Conservation (phyloP, 2,797 vertebrate genomes). For the Chromis chromis region DNA sequence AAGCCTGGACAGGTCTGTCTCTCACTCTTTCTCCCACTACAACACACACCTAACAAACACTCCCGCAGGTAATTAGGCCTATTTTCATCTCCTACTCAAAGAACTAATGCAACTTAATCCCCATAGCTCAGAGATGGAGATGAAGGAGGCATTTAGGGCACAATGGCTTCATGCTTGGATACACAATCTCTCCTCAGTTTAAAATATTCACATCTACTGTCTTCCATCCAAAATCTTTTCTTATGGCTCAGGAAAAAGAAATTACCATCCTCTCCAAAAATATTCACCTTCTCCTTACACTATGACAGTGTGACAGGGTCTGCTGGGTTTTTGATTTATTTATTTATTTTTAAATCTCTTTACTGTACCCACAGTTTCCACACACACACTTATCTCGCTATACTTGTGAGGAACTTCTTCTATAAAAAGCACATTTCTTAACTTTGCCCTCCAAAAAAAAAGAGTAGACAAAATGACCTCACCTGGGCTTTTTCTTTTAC, state of each 20-base stretch:
- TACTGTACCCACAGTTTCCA: slow-evolving; percentile 17
- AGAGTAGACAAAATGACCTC: not conserved
- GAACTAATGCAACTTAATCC: slow-evolving; percentile 68
- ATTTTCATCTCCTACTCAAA: slow-evolving; percentile 69
- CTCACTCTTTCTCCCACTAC: not conserved
- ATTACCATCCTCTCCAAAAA: slow-evolving; percentile 25
- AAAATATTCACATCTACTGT: slow-evolving; percentile 42
- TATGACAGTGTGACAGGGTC: slow-evolving; percentile 20
- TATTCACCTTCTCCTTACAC: slow-evolving; percentile 23
- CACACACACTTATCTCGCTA: not conserved
- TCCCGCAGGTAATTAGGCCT: slow-evolving; percentile 68
- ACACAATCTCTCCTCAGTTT: slow-evolving; percentile 38
- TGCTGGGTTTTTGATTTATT: slow-evolving; percentile 11
- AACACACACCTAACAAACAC: slow-evolving; percentile 49
- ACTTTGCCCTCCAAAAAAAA: not conserved
- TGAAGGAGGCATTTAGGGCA: slow-evolving; percentile 29
- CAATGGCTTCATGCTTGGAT: slow-evolving; percentile 59
- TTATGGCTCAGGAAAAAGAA: slow-evolving; percentile 12
- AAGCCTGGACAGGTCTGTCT: slow-evolving; percentile 14
- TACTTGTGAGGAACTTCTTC: slow-evolving; percentile 12
- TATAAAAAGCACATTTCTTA: not conserved
- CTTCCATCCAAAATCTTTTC: not conserved
- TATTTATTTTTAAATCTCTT: not conserved
- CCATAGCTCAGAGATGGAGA: slow-evolving; percentile 38
- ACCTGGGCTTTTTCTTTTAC: not conserved